These are phyloP conservation scores for Taphrorychus bicolor DNA, from an alignment of 2,888 invertebrate genomes.

Conservation along the genomic window DNA sequence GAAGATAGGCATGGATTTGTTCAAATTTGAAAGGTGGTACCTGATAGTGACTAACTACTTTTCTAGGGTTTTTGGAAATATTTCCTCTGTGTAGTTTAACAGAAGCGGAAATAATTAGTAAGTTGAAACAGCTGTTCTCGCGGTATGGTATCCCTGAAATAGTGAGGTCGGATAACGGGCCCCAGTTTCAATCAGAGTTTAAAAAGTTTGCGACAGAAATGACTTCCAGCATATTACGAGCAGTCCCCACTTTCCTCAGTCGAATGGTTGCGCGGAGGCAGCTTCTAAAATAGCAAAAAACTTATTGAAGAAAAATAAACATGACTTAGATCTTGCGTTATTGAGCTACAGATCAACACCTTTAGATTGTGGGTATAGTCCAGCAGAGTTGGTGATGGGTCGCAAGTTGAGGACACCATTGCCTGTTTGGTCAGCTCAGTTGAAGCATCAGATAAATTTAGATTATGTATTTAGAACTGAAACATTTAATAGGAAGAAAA, in stretches of 20 bases:
- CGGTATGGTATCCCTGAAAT: slow-evolving; percentile 1
- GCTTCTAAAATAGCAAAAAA: slow-evolving; percentile 5
- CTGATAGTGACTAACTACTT: background rate
- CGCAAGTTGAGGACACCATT: background rate
- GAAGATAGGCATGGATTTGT: too few relatives aligned
- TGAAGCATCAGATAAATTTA: background rate
- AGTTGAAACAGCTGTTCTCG: slow-evolving; percentile 6
- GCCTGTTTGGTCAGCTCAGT: background rate
- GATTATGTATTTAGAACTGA: too few relatives aligned
- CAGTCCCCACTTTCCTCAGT: background rate
- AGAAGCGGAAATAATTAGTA: background rate
- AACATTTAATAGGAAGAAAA: too few relatives aligned
- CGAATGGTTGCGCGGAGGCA: slow-evolving; percentile 6
- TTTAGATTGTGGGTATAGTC: slow-evolving; percentile 1
- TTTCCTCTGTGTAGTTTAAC: background rate
- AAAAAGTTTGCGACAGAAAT: background rate
- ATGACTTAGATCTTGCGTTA: too few relatives aligned
- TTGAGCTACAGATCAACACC: background rate
- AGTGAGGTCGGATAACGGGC: slow-evolving; percentile 1
- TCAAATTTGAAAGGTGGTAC: background rate
- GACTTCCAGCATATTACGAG: slow-evolving; percentile 6
- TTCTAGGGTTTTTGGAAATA: background rate
- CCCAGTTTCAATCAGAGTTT: slow-evolving; percentile 10
- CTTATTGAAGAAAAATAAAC: slow-evolving; percentile 6
- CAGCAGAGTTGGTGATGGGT: background rate